Evolutionary conservation across 2,888 invertebrate species (phyloP).

Genomic region (Esperia sulphurella): DNA sequence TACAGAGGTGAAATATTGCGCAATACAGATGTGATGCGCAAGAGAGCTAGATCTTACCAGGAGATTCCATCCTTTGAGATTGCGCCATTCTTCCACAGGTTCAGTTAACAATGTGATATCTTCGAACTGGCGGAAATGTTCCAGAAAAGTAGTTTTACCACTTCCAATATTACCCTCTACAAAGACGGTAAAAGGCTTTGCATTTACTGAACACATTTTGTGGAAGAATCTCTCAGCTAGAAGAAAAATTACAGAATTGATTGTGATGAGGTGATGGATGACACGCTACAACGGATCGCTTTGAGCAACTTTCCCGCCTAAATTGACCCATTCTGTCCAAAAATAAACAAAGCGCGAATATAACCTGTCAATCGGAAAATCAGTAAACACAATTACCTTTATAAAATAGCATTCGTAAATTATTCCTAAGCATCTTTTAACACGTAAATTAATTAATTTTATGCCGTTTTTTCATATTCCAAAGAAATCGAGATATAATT

Average conservation of each 20-base stretch:
- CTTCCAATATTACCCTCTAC: conserved; percentile 95
- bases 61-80: conserved; percentile 88
- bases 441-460: background rate
- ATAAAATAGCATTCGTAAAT: conserved; percentile 17
- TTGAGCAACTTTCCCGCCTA: conserved; percentile 49
- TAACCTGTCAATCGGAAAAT: conserved; percentile 35
- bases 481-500: background rate
- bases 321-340: conserved; percentile 44
- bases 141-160: conserved; percentile 93
- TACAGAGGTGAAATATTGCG: background rate
- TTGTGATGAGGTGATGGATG: background rate
- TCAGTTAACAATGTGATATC: conserved; percentile 85
- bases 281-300: background rate
- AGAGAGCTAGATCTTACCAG: conserved; percentile 62
- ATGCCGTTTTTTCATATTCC: conserved; percentile 7
- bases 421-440: conserved; percentile 27
- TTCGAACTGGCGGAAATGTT: conserved; percentile 86
- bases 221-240: conserved; percentile 27
- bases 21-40: background rate
- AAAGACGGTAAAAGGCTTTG: conserved; percentile 88
- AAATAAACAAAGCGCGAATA: conserved; percentile 44
- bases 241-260: conserved; percentile 19
- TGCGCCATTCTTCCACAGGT: conserved; percentile 92
- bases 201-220: conserved; percentile 50
- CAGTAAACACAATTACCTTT: conserved; percentile 51